These are phyloP conservation scores for Arge pagana DNA, from an alignment of 2,888 invertebrate species.

Conservation along the genomic window DNA sequence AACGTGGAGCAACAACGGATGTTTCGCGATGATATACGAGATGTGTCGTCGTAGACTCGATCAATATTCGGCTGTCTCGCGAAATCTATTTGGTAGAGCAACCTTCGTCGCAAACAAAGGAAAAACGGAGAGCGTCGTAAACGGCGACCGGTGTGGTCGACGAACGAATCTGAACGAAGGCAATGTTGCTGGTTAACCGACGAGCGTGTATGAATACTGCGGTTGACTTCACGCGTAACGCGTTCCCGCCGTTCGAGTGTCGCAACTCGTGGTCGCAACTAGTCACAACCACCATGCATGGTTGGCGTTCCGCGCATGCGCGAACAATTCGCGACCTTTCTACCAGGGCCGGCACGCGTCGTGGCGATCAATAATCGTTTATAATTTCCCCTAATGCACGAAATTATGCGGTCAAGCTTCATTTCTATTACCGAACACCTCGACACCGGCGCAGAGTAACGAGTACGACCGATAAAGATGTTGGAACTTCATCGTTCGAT, in stretches of 20 bases:
- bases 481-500: no score
- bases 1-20: neutral
- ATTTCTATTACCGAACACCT: no score
- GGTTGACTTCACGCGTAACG: constrained; percentile 19
- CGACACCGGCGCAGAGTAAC: no score
- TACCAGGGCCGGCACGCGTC: constrained; percentile 4
- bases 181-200: neutral
- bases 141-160: neutral
- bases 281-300: no score
- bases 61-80: neutral
- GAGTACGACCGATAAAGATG: no score
- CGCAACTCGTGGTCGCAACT: constrained; percentile 1
- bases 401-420: no score
- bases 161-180: neutral
- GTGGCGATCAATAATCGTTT: no score
- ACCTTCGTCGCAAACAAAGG: neutral
- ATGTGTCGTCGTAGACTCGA: neutral
- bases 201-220: constrained; percentile 7
- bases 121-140: neutral
- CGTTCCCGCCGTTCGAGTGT: constrained; percentile 17
- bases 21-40: neutral
- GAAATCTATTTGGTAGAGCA: neutral
- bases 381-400: no score
- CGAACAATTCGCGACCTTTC: constrained; percentile 4
- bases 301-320: constrained; percentile 16